Conservation (phyloP, 1,140 invertebrate genomes). For the Riptortus pedestris region DNA sequence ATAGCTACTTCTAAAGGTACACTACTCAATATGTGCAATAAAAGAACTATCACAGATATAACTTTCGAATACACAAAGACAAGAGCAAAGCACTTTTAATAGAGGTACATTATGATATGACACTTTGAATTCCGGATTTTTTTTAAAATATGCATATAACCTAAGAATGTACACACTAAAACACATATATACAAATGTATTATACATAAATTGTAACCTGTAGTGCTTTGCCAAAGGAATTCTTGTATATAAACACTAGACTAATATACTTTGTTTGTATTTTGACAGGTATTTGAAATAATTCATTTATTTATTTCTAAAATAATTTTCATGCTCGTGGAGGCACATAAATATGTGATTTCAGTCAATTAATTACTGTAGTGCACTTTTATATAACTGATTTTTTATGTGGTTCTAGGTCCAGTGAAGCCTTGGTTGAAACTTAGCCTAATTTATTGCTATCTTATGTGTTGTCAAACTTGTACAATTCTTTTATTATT, state of each 20-base stretch:
- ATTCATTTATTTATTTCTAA: background rate
- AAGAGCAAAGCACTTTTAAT: slow-evolving; percentile 35
- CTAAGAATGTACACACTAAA: slow-evolving; percentile 17
- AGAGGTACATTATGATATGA: slow-evolving; percentile 29
- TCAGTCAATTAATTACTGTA: background rate
- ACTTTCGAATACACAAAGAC: slow-evolving; percentile 30
- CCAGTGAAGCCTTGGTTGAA: background rate
- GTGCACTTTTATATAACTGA: background rate
- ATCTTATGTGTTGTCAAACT: background rate
- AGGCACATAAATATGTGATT: background rate
- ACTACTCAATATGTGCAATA: slow-evolving; percentile 9
- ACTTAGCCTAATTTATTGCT: slow-evolving; percentile 13
- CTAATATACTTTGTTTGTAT: background rate
- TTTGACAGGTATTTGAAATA: background rate
- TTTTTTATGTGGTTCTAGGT: background rate
- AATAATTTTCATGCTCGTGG: background rate
- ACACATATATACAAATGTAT: slow-evolving; percentile 12
- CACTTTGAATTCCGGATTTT: slow-evolving; percentile 19
- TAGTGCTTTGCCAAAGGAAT: background rate
- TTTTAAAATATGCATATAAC: slow-evolving; percentile 13
- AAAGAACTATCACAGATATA: slow-evolving; percentile 27
- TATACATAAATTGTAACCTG: slow-evolving; percentile 3
- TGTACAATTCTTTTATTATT: too few relatives aligned
- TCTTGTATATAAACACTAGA: background rate
- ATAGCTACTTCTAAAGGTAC: background rate